A percentile compares a stretch with the other conserved stretches of the same genome.
These are phyloP conservation scores for Felis chaus DNA, from an alignment of 2,113 vertebrate species.

Conservation along the genomic window DNA sequence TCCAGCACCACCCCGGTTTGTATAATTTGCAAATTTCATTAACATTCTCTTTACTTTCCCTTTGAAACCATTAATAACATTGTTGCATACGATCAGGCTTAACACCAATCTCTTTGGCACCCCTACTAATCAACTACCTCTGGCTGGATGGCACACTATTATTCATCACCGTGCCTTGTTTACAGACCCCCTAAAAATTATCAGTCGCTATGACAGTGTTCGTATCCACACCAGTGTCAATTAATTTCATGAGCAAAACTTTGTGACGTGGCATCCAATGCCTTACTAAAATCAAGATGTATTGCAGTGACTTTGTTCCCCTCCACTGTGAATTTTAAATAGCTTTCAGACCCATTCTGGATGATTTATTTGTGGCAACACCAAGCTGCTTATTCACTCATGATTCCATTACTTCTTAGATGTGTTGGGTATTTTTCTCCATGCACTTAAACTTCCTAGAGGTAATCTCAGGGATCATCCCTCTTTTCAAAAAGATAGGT, in stretches of 20 bases:
- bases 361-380: conserved; percentile 71
- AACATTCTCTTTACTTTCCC: conserved; percentile 79
- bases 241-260: conserved; percentile 79
- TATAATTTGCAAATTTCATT: conserved; percentile 81
- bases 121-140: conserved; percentile 73
- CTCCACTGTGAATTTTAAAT: conserved; percentile 74
- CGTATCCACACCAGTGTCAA: conserved; percentile 69
- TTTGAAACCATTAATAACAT: conserved; percentile 78
- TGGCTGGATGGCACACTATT: conserved; percentile 51
- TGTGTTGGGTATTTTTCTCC: conserved; percentile 69
- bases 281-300: conserved; percentile 75
- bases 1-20: conserved; percentile 74
- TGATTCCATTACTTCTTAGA: conserved; percentile 74
- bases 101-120: conserved; percentile 71
- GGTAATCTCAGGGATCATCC: conserved; percentile 65
- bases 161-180: conserved; percentile 74
- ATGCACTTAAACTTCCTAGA: conserved; percentile 60
- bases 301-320: conserved; percentile 56
- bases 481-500: conserved; percentile 66
- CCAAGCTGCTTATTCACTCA: conserved; percentile 65
- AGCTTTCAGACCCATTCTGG: conserved; percentile 47
- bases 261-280: conserved; percentile 65
- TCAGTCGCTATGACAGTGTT: conserved; percentile 70
- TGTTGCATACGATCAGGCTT: conserved; percentile 73
- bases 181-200: conserved; percentile 73